These are phyloP conservation scores for Nannoperca obscura DNA, from an alignment of 2,797 vertebrate genomes.

Conservation along the genomic window DNA sequence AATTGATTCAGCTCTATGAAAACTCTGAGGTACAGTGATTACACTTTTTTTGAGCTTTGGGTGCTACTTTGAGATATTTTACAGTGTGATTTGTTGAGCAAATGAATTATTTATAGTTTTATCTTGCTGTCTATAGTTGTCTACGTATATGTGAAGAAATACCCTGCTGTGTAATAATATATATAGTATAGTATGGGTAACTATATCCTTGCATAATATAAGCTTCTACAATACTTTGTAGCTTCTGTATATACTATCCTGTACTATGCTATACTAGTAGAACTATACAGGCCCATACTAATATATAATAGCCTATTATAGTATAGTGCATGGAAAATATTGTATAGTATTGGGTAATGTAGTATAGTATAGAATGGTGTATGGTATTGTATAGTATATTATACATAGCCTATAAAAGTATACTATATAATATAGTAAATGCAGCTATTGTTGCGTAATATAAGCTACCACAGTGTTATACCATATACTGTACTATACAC, in stretches of 20 bases:
- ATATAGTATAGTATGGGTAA: not conserved
- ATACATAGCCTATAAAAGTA: not conserved
- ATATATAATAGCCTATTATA: not conserved
- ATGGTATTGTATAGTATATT: not conserved
- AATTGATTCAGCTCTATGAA: constrained; percentile 5
- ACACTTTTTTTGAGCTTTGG: not conserved
- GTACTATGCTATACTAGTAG: not conserved
- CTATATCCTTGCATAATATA: not conserved
- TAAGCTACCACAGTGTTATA: not conserved
- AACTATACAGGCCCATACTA: not conserved
- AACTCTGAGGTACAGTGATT: constrained; percentile 58
- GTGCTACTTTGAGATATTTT: constrained; percentile 1
- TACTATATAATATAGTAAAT: not conserved
- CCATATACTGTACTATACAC: not conserved
- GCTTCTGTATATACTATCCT: not conserved
- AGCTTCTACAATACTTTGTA: not conserved
- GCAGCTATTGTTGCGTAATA: not conserved
- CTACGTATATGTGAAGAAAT: not conserved
- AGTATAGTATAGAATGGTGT: not conserved
- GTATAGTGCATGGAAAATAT: not conserved
- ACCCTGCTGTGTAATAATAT: not conserved
- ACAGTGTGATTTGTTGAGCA: not conserved
- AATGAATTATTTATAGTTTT: not conserved
- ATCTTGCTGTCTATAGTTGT: not conserved
- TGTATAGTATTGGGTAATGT: not conserved